Base-by-base conservation (phyloP, 1,140 invertebrate species). In the Lycorma delicatula region DNA sequence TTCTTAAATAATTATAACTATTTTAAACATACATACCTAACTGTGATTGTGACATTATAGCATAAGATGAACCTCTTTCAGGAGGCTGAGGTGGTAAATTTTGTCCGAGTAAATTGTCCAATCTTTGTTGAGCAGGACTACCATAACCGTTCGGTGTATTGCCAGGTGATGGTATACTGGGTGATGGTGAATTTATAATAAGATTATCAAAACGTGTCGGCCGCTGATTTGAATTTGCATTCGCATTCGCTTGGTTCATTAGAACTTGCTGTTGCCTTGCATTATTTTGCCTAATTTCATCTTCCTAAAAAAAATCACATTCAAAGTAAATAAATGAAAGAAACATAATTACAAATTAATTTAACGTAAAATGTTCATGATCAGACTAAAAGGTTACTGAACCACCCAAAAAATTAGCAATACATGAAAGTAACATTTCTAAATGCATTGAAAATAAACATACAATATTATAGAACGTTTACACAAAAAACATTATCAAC, bases 31-130 rank as follows among this genome's bases (percentile, higher is more conserved):
- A 59, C 16, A 62, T 59, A 28, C 31, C 41, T 22, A 44, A 22
- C 29, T 60, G 54, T 22, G 67, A 47, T 63, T 73, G 81, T 1
- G 84, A 86, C 87, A 90, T 90, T 18, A 88, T 80, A 0, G 86
- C 80, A 70, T 87, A 90, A 53, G 86, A 89, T 3, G 86, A 89
- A 38, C 87, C 87, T 60, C 87, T 79, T 71, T 87, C 84, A 0
- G 86, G 86, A 18, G 86, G 86, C 49, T 83, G 78, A 16, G 86
- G 86, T 25, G 83, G 80, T 25, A 75, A 61, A 20, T 67, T 68
- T 44, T 70, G 70, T 60, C 71, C 72, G 5, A 64, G 3, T 41
- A 64, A 50, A 29, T 49, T 61, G 23, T 64, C 63, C 25, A 63
- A 27, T 11, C 60, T 47, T 41, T 61, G 65, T 18, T 59, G 61